Base-by-base conservation (phyloP, 2,797 vertebrate species). In the Benthosema pterotum region DNA sequence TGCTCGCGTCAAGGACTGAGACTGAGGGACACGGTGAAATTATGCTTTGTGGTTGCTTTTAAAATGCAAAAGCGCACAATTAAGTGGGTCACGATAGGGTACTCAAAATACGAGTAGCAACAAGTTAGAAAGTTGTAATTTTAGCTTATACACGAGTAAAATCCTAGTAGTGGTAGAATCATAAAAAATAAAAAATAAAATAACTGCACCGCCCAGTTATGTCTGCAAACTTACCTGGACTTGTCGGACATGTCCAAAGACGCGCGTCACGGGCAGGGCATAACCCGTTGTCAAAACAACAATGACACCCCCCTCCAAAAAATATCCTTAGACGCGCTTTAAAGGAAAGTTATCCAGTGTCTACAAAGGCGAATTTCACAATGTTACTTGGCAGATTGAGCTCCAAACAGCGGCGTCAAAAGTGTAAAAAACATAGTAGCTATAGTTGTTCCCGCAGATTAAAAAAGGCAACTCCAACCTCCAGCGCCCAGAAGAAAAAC, bases 141-240 rank as follows among this genome's bases (percentile, higher is more conserved):
- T 38, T 8, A 32, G 28, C 7, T 32, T 32, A 32, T 32, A 28
- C 7, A 32, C 1, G 28, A 8, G 7, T 6, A 32, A 32, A 32
- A 38, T 38, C 32, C 32, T 38, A 38, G 32, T 38, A 9, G 32
- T 38, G 32, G 32, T 11, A 9, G 32, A 38, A 38, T 38, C 1
- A 38, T 38, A 9, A 38, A 38, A 38, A 38, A 38, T 38, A 38
- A 38, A 7, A 2, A n/a, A n/a, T n/a, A n/a, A n/a, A n/a, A n/a
- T n/a, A n/a, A n/a, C n/a, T n/a, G 3, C 28, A 32, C 28, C 28
- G 28, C 28, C 5, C n/a, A n/a, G 1, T 38, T 38, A 38, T 48
- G 11, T 38, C 18, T 5, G 32, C 25, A 5, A 56, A 67, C 80
- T 81, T 66, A 85, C 83, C 80, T 85, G 72, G 68, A 72, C 63